Percentiles rank a stretch among this genome's conserved stretches.
Evolutionary conservation across 2,888 invertebrate genomes (phyloP).

Genomic region (Silvanus unidentatus): DNA sequence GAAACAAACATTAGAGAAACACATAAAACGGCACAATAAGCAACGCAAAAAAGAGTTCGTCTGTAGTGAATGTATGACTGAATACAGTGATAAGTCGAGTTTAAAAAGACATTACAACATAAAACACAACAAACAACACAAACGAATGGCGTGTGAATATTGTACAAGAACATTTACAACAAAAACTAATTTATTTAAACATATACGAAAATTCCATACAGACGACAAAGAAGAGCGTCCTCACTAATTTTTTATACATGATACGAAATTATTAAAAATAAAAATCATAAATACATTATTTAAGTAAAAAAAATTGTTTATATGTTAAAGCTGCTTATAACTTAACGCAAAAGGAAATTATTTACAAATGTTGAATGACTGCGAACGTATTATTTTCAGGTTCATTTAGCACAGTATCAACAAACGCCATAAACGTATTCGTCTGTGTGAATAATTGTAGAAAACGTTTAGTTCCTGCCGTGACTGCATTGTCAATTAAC

Average conservation of each 20-base stretch:
- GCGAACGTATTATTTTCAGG: too few species aligned
- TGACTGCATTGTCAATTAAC: too few species aligned
- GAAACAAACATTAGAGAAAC: slow-evolving; percentile 32
- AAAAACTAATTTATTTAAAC: slow-evolving; percentile 16
- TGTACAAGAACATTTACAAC: slow-evolving; percentile 20
- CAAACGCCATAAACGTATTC: slow-evolving; percentile 75
- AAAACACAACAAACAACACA: slow-evolving; percentile 16
- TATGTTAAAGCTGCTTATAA: too few species aligned
- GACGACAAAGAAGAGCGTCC: too few species aligned
- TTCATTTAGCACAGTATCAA: slow-evolving; percentile 43
- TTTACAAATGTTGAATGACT: too few species aligned
- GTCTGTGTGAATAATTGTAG: slow-evolving; percentile 85
- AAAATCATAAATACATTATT: too few species aligned
- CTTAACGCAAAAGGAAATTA: too few species aligned
- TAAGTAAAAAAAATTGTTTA: too few species aligned
- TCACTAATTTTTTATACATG: too few species aligned
- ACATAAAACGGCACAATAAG: slow-evolving; percentile 22
- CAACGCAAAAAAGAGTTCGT: slow-evolving; percentile 16
- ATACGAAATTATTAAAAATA: too few species aligned
- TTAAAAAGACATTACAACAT: slow-evolving; percentile 16
- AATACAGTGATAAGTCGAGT: slow-evolving; percentile 18
- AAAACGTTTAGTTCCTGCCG: slow-evolving; percentile 59
- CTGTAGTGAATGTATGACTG: slow-evolving; percentile 15
- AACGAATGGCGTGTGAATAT: slow-evolving; percentile 13
- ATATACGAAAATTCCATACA: slow-evolving; percentile 3